Evolutionary conservation across 2,113 vertebrate genomes (phyloP), one percentile per base, ranked within the genome.

Genomic region (Eulemur macaco): DNA sequence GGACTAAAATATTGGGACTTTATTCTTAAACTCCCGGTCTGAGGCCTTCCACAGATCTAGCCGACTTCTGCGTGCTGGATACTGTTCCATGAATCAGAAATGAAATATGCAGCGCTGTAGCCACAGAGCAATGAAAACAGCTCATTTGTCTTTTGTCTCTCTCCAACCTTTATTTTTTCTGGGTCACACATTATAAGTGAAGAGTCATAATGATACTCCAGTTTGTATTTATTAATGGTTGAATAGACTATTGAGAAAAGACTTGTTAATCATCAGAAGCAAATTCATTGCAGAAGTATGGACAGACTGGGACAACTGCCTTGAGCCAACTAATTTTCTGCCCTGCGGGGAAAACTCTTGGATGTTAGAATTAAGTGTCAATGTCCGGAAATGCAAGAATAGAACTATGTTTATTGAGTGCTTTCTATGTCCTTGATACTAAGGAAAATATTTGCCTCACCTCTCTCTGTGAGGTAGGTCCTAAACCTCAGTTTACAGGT

Each of bases 41-140:
- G 86, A 93, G 78, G 58, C 27, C 37, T 94, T 86, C 93, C 63
- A 84, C 89, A 20, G 63, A 58, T 69, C 39, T 25, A 60, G 64
- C 74, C 69, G 25, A 80, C 68, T 91, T 81, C 29, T 47, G 11
- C 63, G 78, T 89, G 58, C 76, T 84, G 27, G 47, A 82, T 83
- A 39, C 31, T 95, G 87, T 96, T 94, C 96, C 96, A 73, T 98
- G 97, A 96, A 97, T 97, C 96, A 97, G 96, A 97, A 95, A 86
- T 73, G 58, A 98, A 97, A 68, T 73, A 97, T 92, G 88, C 64
- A 96, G 39, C 0, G 0, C 54, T 76, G 31, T 27, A 69, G 85
- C 92, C 80, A 91, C 88, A 86, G 50, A 90, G 78, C 63, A 63
- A 80, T 39, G 73, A 64, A 96, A 96, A 74, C 88, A 87, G 56